Evolutionary conservation across 2,888 invertebrate genomes (phyloP).

Genomic region (Xestia xanthographa): DNA sequence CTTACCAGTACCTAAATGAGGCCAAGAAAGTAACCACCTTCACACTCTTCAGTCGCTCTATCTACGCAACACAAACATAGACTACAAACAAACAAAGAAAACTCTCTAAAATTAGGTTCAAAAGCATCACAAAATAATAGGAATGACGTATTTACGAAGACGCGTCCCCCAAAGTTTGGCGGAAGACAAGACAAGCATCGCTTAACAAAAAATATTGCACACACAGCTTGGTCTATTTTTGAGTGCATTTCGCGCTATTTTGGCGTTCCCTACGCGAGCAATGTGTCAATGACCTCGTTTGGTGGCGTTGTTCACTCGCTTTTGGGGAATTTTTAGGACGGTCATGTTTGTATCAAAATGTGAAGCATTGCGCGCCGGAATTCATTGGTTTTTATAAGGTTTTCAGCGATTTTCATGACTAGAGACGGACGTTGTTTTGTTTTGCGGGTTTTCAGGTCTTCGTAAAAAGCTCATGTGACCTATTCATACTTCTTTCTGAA

Average conservation of each 20-base stretch:
- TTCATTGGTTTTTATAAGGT: conserved; percentile 47
- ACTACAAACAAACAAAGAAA: conserved; percentile 30
- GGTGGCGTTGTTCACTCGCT: conserved; percentile 89
- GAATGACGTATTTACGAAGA: conserved; percentile 52
- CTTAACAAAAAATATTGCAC: conserved; percentile 90
- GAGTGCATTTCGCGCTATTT: conserved; percentile 91
- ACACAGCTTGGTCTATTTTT: conserved; percentile 89
- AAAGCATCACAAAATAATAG: conserved; percentile 43
- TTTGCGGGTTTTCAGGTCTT: neutral
- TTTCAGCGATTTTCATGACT: conserved; percentile 12
- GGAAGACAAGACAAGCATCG: conserved; percentile 79
- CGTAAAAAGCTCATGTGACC: neutral
- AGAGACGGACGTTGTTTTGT: neutral
- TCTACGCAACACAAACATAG: neutral
- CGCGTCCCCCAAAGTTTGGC: conserved; percentile 72
- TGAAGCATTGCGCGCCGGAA: conserved; percentile 65
- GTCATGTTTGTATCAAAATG: conserved; percentile 74
- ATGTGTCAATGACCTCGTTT: conserved; percentile 90
- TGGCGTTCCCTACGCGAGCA: conserved; percentile 89
- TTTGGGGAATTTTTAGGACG: conserved; percentile 88
- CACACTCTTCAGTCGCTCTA: neutral
- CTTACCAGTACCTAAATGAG: neutral
- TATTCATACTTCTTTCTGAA: neutral
- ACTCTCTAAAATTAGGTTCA: conserved; percentile 32
- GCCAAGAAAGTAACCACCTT: neutral